Conservation (phyloP, 2,888 invertebrate genomes). For the Parelbella ahira region DNA sequence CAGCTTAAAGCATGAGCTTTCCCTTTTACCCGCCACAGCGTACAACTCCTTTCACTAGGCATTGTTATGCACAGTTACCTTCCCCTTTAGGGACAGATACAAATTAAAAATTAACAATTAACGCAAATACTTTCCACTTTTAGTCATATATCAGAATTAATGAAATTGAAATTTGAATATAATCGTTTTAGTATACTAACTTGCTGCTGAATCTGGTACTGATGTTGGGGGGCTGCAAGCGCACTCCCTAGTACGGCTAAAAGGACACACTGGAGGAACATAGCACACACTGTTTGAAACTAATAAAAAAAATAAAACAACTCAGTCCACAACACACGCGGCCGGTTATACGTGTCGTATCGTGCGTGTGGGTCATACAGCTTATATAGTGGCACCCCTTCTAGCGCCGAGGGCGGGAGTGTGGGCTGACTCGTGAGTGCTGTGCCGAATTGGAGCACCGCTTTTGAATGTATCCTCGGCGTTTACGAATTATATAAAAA, state of each 20-base stretch:
- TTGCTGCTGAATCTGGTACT: conserved; percentile 62
- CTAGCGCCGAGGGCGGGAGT: conserved; percentile 52
- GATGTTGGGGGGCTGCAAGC: conserved; percentile 57
- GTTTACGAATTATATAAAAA: too few relatives aligned
- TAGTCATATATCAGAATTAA: too few relatives aligned
- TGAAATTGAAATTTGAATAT: too few relatives aligned
- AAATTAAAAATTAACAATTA: too few relatives aligned
- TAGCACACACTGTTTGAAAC: conserved; percentile 54
- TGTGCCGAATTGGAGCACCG: conserved; percentile 32
- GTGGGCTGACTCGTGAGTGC: conserved; percentile 17
- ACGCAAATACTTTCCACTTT: too few relatives aligned
- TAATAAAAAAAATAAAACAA: conserved; percentile 30
- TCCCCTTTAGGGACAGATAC: too few relatives aligned
- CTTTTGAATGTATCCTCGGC: conserved; percentile 24
- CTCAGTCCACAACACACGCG: conserved; percentile 61
- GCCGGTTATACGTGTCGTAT: conserved; percentile 53
- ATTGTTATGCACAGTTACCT: too few relatives aligned
- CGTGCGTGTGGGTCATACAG: conserved; percentile 60
- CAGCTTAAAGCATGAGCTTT: too few relatives aligned
- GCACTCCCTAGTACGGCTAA: conserved; percentile 64
- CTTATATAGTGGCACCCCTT: conserved; percentile 76
- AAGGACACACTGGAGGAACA: conserved; percentile 63
- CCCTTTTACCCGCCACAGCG: too few relatives aligned
- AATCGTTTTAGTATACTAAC: too few relatives aligned
- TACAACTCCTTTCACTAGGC: too few relatives aligned